Conservation (phyloP, 2,113 vertebrate genomes). For the Misgurnus mizolepis region DNA sequence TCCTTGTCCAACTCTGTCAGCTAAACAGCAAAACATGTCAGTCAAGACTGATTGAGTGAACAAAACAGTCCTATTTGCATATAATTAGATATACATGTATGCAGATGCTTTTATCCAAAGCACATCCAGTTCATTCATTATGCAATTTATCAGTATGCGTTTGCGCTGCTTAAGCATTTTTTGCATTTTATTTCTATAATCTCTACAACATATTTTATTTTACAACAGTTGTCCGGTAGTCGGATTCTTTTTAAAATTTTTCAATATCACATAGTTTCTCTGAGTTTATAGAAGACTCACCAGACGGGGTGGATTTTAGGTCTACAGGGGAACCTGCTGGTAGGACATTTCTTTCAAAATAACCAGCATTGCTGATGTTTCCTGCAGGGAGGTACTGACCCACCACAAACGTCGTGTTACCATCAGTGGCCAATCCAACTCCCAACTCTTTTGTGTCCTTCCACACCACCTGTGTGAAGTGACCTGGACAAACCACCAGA, state of each 20-base stretch:
- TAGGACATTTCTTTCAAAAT: constrained; percentile 59
- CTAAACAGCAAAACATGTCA: background rate
- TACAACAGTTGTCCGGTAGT: too few relatives aligned
- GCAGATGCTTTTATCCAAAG: too few relatives aligned
- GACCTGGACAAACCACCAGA: constrained; percentile 48
- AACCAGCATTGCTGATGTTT: constrained; percentile 59
- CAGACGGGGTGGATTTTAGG: background rate
- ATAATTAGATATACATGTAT: background rate
- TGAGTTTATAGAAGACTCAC: background rate
- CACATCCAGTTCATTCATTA: too few relatives aligned
- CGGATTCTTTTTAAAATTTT: too few relatives aligned
- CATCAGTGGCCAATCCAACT: constrained; percentile 58
- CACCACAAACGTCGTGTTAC: constrained; percentile 51
- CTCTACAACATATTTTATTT: too few relatives aligned
- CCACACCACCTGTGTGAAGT: constrained; percentile 66
- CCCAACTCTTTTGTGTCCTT: constrained; percentile 54
- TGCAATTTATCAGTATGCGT: too few relatives aligned
- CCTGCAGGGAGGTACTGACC: constrained; percentile 59
- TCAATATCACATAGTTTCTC: background rate
- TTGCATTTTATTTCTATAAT: too few relatives aligned
- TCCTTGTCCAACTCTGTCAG: constrained; percentile 29
- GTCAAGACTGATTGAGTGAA: background rate
- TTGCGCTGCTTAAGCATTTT: too few relatives aligned
- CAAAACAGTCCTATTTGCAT: background rate
- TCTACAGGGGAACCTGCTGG: constrained; percentile 34